phyloP scores from a whole-genome alignment of 1,140 invertebrate genomes.

The Musca vetustissima region DNA sequence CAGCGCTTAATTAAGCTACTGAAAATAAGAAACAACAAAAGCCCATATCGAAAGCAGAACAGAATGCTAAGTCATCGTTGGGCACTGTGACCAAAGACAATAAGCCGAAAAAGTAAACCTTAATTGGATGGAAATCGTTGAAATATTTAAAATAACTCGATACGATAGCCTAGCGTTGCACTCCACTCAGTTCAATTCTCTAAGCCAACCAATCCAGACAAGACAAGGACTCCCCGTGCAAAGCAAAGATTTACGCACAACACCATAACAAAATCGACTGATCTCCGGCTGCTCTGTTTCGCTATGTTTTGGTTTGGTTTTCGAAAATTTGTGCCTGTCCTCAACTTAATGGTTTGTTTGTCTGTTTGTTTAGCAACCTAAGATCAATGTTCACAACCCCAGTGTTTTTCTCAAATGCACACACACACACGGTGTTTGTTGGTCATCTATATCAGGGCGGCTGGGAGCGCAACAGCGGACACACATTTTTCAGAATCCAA shows the following conservation, averaged over 20 bases:
- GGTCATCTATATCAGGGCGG: no score
- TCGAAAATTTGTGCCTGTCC: background rate
- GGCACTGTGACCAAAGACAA: background rate
- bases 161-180: background rate
- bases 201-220: background rate
- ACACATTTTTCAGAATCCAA: conserved; percentile 17
- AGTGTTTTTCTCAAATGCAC: no score
- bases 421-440: no score
- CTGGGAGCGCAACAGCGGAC: background rate
- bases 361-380: no score
- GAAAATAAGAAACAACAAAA: no score
- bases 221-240: background rate
- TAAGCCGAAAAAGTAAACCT: conserved; percentile 12
- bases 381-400: no score
- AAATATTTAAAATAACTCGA: conserved; percentile 17
- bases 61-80: background rate
- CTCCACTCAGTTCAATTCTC: background rate
- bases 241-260: conserved; percentile 4
- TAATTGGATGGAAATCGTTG: conserved; percentile 23
- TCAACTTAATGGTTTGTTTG: no score
- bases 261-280: background rate
- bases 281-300: background rate
- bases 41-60: background rate
- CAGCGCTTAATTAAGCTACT: conserved; percentile 20
- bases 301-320: background rate